Evolutionary conservation across 64 coral and sea anemone genomes (phyloP), one percentile per base, ranked within the genome.

Genomic region (Stylophora pistillata): DNA sequence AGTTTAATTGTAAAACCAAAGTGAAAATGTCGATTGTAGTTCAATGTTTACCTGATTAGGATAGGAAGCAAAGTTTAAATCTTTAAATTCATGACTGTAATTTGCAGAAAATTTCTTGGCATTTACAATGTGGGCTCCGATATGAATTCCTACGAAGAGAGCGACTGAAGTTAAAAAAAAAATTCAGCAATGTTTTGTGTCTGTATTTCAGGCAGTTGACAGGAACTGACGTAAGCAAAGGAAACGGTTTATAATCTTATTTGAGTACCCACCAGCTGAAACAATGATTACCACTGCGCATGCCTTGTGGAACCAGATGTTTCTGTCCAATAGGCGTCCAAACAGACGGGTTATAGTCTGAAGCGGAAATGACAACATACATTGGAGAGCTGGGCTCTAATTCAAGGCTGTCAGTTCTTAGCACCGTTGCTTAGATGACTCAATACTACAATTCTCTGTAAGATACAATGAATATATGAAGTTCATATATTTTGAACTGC

Each of bases 11-110:
- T 64, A 23, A 17, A 64, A 16, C 15, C 20, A 23, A 64, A 23
- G 61, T 17, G 1, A 64, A 64, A 64, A 64, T 17, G 5, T 17
- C 61, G 16, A 64, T 17, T 64, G 23, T 28, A n/a, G 26, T 26
- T 26, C 64, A 68, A 0, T 13, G 27, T 68, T 58, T 85, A 92
- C 90, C 90, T 92, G 90, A 30, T 93, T 78, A 34, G 47, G 64
- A 15, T 82, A 55, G 20, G 86, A 73, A n/a, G 94, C 94, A 89
- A 96, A 96, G 62, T 96, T 96, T 15, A 96, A 62, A 66, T 92
- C 55, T 78, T 57, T 57, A 58, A 90, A 75, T 7, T 90, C 29
- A 2, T 73, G 9, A 53, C 76, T 90, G 82, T 90, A 96, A 77
- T 93, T 89, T 55, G 78, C 60, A 27, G 91, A 90, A 90, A 93